Evolutionary conservation across 2,797 vertebrate genomes (phyloP), one percentile per base, ranked within the genome.

Genomic region (Muscicapa comitata): DNA sequence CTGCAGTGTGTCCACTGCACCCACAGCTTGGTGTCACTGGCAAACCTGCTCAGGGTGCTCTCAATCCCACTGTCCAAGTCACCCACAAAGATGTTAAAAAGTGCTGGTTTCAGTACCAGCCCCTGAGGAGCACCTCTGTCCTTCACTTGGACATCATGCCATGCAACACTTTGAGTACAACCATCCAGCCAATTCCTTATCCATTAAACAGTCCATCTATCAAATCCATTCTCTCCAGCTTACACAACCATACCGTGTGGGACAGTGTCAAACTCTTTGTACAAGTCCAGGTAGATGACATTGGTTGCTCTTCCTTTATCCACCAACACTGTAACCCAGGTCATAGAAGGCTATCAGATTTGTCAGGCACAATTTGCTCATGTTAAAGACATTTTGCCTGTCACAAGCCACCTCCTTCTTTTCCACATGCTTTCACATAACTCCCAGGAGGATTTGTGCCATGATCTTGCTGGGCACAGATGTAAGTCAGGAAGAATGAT

Each of bases 281-380:
- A 48, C 25, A 50, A 71, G 20, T 29, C 25, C n/a, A 67, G 7
- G 31, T 7, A 63, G n/a, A 38, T 29, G 6, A 54, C 0, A 2
- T 6, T 9, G 4, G 9, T 11, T 67, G 43, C 35, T 85, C 29
- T 58, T 91, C n/a, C 35, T 68, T 72, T 85, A 38, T 29, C 38
- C 17, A 43, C 23, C 24, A 85, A 21, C 0, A 2, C 21, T 25
- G 18, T 35, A 81, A 75, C 8, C 10, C 0, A 0, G 0, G 3
- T 43, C 19, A 28, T 4, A 50, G 50, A 63, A 63, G 26, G 23
- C 37, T 8, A 35, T 15, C 4, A 21, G 2, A 38, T 50, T 59
- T 45, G 29, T 50, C 42, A 68, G 35, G n/a, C 14, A 58, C 3
- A 9, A 11, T 65, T 50, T 77, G 58, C 15, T 38, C 25, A 10